Evolutionary conservation across 2,113 vertebrate genomes (phyloP).

Genomic region (Crotalus horridus): DNA sequence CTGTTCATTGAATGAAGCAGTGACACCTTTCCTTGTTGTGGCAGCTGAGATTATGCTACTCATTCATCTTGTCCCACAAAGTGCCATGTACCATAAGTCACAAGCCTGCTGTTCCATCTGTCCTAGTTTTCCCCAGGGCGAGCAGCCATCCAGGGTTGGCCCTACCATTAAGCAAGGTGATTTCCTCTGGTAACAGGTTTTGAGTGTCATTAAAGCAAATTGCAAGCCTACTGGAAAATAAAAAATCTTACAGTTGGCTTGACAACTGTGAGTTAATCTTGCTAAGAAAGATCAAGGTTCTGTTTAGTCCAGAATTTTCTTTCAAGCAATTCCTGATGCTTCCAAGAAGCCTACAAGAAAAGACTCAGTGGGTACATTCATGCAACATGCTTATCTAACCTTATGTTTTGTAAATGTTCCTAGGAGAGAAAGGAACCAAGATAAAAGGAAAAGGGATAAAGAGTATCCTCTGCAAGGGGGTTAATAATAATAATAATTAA

Average conservation of each 20-base stretch:
- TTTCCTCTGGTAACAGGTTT: neutral
- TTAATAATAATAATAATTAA: no score
- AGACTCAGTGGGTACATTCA: neutral
- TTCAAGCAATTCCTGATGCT: neutral
- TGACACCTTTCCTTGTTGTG: slow-evolving; percentile 1
- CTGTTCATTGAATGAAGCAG: neutral
- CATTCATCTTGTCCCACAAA: slow-evolving; percentile 8
- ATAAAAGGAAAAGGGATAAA: neutral
- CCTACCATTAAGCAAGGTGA: neutral
- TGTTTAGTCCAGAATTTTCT: neutral
- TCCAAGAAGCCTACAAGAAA: neutral
- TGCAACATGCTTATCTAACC: neutral
- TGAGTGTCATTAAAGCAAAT: neutral
- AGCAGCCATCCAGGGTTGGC: neutral
- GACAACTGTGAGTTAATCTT: neutral
- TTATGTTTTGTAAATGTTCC: neutral
- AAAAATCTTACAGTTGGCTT: neutral
- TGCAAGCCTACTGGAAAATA: neutral
- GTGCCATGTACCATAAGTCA: neutral
- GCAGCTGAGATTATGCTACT: slow-evolving; percentile 1
- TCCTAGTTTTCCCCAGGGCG: neutral
- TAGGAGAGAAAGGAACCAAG: neutral
- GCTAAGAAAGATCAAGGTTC: no score
- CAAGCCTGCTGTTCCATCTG: neutral
- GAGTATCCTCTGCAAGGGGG: neutral